Conservation (phyloP, 2,888 invertebrate genomes). For the Synanthedon formicaeformis region DNA sequence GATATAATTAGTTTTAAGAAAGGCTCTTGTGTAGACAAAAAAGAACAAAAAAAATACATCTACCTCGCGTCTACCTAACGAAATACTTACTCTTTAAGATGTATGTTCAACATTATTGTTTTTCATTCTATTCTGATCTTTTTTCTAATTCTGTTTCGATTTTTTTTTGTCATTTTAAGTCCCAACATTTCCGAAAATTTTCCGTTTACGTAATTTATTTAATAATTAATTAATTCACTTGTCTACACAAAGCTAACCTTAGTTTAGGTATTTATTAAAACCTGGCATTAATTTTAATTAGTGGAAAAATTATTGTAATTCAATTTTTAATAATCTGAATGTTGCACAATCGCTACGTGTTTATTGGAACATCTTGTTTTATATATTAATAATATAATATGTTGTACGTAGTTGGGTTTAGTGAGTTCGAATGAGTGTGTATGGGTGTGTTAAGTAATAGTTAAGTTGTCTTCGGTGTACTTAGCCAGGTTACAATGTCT, state of each 20-base stretch:
- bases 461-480: slow-evolving; percentile 8
- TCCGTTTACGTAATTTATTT: too few relatives aligned
- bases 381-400: neutral
- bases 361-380: neutral
- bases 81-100: slow-evolving; percentile 1
- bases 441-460: neutral
- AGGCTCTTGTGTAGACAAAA: slow-evolving; percentile 1
- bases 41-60: too few relatives aligned
- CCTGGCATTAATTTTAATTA: slow-evolving; percentile 2
- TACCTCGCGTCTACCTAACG: too few relatives aligned
- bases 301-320: neutral
- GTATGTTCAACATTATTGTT: too few relatives aligned
- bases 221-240: neutral
- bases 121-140: too few relatives aligned
- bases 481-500: slow-evolving; percentile 7
- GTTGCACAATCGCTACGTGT: neutral
- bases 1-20: slow-evolving; percentile 14
- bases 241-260: slow-evolving; percentile 2
- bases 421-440: neutral
- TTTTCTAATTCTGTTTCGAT: too few relatives aligned
- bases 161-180: too few relatives aligned
- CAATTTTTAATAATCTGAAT: neutral
- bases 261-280: slow-evolving; percentile 10
- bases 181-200: too few relatives aligned
- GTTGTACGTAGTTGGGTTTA: neutral